Percentiles rank a stretch among this genome's conserved stretches.
Evolutionary conservation across 2,797 vertebrate species (phyloP).

Genomic region (Pempheris klunzingeri): DNA sequence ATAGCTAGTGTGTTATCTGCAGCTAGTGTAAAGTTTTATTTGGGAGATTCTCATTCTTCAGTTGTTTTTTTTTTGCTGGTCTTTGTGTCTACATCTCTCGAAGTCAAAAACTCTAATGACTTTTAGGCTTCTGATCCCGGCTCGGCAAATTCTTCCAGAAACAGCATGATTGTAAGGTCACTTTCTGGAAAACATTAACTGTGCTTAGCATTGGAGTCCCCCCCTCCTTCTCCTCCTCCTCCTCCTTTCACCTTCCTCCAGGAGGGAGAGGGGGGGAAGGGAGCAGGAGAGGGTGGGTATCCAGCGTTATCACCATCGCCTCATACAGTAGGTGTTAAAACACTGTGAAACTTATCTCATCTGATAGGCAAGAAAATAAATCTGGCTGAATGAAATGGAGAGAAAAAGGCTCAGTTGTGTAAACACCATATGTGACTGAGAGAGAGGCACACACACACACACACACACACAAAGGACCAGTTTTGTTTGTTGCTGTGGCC

Average conservation of each 20-base stretch:
- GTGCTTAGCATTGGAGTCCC: conserved; percentile 11
- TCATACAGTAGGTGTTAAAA: conserved; percentile 84
- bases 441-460: conserved; percentile 23
- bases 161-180: conserved; percentile 53
- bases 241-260: background rate
- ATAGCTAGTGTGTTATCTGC: background rate
- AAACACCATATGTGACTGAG: conserved; percentile 70
- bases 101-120: conserved; percentile 43
- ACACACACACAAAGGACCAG: conserved; percentile 39
- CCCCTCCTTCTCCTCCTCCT: background rate
- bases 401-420: conserved; percentile 69
- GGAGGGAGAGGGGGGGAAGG: background rate
- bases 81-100: conserved; percentile 12
- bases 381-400: conserved; percentile 64
- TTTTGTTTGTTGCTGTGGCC: conserved; percentile 69
- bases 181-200: conserved; percentile 76
- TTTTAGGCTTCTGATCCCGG: conserved; percentile 42
- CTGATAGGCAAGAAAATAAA: conserved; percentile 80
- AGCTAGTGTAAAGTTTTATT: conserved; percentile 5
- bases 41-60: conserved; percentile 3
- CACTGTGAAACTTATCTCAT: conserved; percentile 81
- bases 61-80: conserved; percentile 33
- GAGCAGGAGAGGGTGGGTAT: conserved; percentile 21
- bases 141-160: conserved; percentile 54
- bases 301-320: conserved; percentile 67